phyloP scores from a whole-genome alignment of 2,888 invertebrate species.

The Heliconius sara region DNA sequence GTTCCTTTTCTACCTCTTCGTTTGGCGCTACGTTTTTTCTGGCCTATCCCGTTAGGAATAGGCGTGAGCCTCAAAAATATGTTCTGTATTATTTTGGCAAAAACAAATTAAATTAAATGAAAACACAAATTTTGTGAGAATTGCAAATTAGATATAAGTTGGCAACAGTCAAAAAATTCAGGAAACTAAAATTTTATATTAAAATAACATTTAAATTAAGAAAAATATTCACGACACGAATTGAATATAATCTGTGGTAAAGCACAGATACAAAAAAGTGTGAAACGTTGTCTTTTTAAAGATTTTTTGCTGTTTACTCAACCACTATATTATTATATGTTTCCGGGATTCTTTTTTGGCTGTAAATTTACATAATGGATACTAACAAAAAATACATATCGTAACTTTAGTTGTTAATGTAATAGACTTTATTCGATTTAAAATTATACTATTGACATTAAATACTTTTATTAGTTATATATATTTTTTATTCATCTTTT shows the following conservation, averaged over 20 bases:
- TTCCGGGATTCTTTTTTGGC: conserved; percentile 17
- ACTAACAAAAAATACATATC: conserved; percentile 17
- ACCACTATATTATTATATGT: conserved; percentile 16
- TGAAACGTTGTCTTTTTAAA: conserved; percentile 21
- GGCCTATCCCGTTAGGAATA: too few species aligned
- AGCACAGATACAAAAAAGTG: conserved; percentile 27
- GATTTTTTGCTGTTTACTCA: conserved; percentile 11
- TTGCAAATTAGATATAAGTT: neutral
- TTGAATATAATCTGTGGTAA: conserved; percentile 21
- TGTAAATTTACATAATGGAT: conserved; percentile 12
- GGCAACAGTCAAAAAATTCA: neutral
- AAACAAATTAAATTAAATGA: too few species aligned
- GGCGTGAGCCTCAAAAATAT: too few species aligned
- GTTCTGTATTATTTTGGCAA: too few species aligned
- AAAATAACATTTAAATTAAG: conserved; percentile 7
- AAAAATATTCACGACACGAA: conserved; percentile 10
- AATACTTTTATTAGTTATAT: neutral
- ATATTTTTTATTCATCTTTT: neutral
- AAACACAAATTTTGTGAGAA: neutral
- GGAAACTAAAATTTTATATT: neutral
- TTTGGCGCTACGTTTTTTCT: too few species aligned
- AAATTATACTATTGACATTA: neutral
- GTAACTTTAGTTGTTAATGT: neutral
- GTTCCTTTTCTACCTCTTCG: too few species aligned
- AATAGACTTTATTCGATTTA: conserved; percentile 2